These are phyloP conservation scores for Hiodon tergisus DNA, from an alignment of 2,113 vertebrate species.

Conservation along the genomic window DNA sequence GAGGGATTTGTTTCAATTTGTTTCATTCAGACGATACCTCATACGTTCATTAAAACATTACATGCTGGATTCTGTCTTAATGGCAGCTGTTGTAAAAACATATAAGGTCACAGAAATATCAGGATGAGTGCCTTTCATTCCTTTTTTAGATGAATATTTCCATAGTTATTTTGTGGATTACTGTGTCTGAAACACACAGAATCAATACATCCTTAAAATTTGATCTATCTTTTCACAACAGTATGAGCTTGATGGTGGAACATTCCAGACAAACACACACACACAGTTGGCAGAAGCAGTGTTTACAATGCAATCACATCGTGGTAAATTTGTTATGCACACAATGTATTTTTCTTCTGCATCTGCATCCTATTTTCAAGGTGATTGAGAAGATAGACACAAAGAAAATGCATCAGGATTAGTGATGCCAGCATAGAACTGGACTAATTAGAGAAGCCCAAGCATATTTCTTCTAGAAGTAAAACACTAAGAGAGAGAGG, in stretches of 20 bases:
- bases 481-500: conserved; percentile 32
- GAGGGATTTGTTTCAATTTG: no score
- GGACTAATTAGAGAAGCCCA: neutral
- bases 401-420: neutral
- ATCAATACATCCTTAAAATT: neutral
- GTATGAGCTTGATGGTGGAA: conserved; percentile 32
- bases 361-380: neutral
- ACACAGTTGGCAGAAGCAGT: no score
- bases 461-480: neutral
- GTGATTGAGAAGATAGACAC: neutral
- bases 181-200: neutral
- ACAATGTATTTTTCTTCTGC: neutral
- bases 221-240: neutral
- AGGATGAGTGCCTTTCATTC: no score
- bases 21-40: no score
- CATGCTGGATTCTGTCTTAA: no score
- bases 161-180: neutral
- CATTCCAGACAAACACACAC: conserved; percentile 14
- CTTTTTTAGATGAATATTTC: no score
- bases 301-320: neutral
- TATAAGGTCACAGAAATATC: no score
- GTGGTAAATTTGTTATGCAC: neutral
- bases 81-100: no score
- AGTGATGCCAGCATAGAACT: neutral
- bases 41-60: no score